A percentile compares a stretch with the other conserved stretches of the same genome.
Conservation (phyloP, 2,113 vertebrate species). For the Erythrocercus mccallii region DNA sequence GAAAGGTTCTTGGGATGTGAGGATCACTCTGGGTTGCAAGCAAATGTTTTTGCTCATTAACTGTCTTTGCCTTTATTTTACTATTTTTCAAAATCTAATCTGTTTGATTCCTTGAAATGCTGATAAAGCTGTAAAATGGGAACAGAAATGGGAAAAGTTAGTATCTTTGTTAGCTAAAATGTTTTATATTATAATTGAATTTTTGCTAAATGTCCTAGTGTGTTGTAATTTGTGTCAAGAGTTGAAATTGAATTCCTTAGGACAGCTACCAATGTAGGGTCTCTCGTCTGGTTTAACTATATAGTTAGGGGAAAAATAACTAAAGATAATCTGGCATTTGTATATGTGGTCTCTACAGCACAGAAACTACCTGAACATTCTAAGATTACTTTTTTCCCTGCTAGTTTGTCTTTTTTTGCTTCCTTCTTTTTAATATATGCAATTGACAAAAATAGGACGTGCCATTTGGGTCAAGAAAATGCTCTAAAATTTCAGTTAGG, state of each 20-base stretch:
- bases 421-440: neutral
- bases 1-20: neutral
- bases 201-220: neutral
- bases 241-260: conserved; percentile 63
- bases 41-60: neutral
- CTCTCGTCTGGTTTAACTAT: conserved; percentile 48
- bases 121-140: conserved; percentile 49
- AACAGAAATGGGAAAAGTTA: neutral
- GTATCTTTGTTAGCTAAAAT: conserved; percentile 11
- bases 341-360: conserved; percentile 40
- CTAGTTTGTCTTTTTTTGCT: neutral
- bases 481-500: neutral
- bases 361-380: neutral
- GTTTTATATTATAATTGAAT: neutral
- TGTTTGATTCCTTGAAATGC: conserved; percentile 23
- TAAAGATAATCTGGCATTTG: conserved; percentile 48
- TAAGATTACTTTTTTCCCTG: neutral
- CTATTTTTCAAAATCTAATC: too few relatives aligned
- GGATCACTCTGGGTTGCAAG: neutral
- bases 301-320: conserved; percentile 44
- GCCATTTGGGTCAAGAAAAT: neutral
- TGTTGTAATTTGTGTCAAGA: conserved; percentile 60
- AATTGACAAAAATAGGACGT: neutral
- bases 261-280: conserved; percentile 40
- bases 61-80: too few relatives aligned